Base-by-base conservation (phyloP, 1,140 invertebrate genomes). In the Apis laboriosa region DNA sequence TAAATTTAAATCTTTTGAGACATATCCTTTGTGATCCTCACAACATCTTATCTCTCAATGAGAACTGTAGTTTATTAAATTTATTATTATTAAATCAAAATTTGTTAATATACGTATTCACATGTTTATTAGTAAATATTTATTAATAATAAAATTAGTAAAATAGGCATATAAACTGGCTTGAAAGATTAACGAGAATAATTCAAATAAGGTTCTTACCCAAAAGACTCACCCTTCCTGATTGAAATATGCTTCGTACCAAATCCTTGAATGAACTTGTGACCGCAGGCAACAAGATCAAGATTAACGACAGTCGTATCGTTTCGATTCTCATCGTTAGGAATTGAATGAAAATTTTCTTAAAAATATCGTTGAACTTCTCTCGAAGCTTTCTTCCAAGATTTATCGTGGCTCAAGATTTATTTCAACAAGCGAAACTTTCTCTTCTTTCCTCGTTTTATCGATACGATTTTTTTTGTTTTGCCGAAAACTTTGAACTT, bases 141-240 rank as follows among this genome's bases (percentile, higher is more conserved):
- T 60, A 9, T 24, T 24, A 60, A 3, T n/a, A 1, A n/a, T 19
- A 28, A 43, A 66, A 15, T 19, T 28, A 43, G 28, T 28, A 9
- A 4, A 19, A 9, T 34, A 34, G 34, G 2, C 34, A 34, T 34
- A 34, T 4, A 3, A n/a, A n/a, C n/a, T n/a, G n/a, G n/a, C n/a
- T n/a, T 34, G 17, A 49, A 51, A 53, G 11, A 19, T 12, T 71
- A 19, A 5, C 28, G 13, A 13, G 5, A 17, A 51, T 51, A 24
- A 56, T 43, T 67, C 3, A 43, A n/a, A 19, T 3, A 15, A 13
- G 49, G 51, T 4, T 28, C 15, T 55, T 43, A 60, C 12, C 49
- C 8, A 70, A 63, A 51, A 55, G n/a, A 76, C 88, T 90, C 77
- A 91, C 90, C 89, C 56, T 91, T 21, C 85, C 86, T 11, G 56